phyloP scores from a whole-genome alignment of 2,113 vertebrate species.

The Meles meles region DNA sequence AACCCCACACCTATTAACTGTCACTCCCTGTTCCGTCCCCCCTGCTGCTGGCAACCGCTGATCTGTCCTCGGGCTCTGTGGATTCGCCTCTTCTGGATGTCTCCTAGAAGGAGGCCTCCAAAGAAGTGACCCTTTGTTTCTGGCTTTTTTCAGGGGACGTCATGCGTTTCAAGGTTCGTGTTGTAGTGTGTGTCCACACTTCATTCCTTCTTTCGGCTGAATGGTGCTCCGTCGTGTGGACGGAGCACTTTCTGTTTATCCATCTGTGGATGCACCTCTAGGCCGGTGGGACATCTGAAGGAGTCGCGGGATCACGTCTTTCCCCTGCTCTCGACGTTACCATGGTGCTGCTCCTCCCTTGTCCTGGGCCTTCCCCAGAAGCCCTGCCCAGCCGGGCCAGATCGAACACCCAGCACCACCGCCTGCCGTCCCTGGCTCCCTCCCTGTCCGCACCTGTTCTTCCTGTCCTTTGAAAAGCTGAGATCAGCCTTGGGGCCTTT shows the following conservation, averaged over 20 bases:
- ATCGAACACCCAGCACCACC: not conserved
- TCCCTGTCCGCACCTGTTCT: no score
- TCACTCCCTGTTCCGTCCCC: no score
- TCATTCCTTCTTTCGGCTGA: not conserved
- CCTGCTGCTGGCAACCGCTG: not conserved
- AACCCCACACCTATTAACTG: not conserved
- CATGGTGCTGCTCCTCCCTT: fast-evolving
- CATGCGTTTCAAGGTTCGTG: not conserved
- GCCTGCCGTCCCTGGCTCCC: fast-evolving
- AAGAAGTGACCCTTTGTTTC: not conserved
- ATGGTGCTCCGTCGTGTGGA: fast-evolving
- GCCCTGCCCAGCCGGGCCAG: not conserved
- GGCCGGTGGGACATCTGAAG: not conserved
- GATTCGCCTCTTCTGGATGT: not conserved
- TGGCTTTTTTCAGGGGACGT: not conserved
- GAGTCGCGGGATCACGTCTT: not conserved
- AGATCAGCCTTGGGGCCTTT: not conserved
- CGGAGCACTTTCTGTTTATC: not conserved
- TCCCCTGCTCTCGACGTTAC: not conserved
- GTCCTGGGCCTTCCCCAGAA: not conserved
- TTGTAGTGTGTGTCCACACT: no score
- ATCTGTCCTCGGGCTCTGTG: not conserved
- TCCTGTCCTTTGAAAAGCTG: not conserved
- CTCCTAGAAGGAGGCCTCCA: not conserved
- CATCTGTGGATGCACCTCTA: not conserved